Conservation (phyloP, 1,140 invertebrate species). For the Polyergus mexicanus region DNA sequence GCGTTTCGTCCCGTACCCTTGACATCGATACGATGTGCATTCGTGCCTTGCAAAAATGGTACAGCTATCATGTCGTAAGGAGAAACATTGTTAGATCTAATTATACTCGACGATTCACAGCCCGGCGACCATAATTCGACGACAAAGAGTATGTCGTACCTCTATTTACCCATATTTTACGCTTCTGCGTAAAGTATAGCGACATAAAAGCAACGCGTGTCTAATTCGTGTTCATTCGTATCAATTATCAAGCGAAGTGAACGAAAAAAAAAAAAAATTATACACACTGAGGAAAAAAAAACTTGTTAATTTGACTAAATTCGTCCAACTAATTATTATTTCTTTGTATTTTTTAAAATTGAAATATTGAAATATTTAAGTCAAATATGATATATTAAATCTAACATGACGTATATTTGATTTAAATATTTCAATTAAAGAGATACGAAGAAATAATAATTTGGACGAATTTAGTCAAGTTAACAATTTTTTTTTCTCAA, state of each 20-base stretch:
- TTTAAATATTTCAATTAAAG: no score
- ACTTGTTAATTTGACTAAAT: no score
- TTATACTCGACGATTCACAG: conserved; percentile 44
- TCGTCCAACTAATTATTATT: no score
- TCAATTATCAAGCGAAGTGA: background rate
- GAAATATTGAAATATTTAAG: no score
- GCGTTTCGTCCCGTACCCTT: conserved; percentile 67
- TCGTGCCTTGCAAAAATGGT: conserved; percentile 52
- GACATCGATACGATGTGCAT: conserved; percentile 70
- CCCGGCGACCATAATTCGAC: background rate
- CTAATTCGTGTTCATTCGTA: background rate
- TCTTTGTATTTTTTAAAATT: no score
- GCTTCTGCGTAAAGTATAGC: background rate
- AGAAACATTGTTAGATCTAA: conserved; percentile 58
- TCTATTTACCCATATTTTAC: conserved; percentile 1
- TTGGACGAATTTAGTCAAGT: no score
- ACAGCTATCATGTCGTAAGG: conserved; percentile 52
- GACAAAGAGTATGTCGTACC: background rate
- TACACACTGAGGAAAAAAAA: no score
- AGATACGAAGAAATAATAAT: no score
- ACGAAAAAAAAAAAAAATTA: background rate
- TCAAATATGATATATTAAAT: no score
- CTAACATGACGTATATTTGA: fast-evolving
- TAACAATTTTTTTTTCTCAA: no score
- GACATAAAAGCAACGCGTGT: background rate